Evolutionary conservation across 2,888 invertebrate species (phyloP), one percentile per base, ranked within the genome.

Genomic region (Sinodicranocentrus sp.): DNA sequence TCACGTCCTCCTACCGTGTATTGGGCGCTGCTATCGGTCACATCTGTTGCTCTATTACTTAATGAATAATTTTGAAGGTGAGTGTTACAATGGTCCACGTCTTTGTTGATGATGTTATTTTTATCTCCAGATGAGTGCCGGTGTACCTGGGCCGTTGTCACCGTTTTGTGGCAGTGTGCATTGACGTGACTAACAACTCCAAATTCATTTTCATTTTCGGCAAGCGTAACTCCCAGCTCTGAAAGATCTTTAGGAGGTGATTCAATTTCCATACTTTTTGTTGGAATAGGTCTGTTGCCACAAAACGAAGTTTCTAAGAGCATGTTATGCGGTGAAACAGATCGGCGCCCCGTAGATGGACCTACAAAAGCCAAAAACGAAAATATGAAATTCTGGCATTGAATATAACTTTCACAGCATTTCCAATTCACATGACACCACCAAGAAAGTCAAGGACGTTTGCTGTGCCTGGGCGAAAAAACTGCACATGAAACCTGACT

Each of bases 221-320:
- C 76, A 2, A 76, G 26, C 15, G 68, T 54, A 39, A 72, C 75
- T 44, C 33, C 43, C 68, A 72, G 43, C 52, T 57, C 48, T 25
- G 39, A 54, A 71, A 72, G 75, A 70, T 82, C 73, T 68, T 82
- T 77, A 15, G 84, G 82, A 15, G 86, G 87, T 23, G 86, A 86
- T 13, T 86, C 84, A 28, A 91, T 19, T 91, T 90, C 63, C 91
- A 91, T 85, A 91, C 91, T 84, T 91, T 91, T 39, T 91, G 92
- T 1, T 91, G 93, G 61, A 92, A 93, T 92, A 92, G 95, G 95
- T 89, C 95, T 96, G 70, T 94, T 95, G 0, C 97, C 97, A 91
- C 96, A 97, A 90, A 97, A 97, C 0, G 96, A 96, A 0, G 97
- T 97, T 91, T 97, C 97, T 78, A 97, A 92, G 72, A 96, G 92